Percentiles rank a stretch among this genome's conserved stretches.
These are phyloP conservation scores for Baryphthengus martii DNA, from an alignment of 2,113 vertebrate species.

Conservation along the genomic window DNA sequence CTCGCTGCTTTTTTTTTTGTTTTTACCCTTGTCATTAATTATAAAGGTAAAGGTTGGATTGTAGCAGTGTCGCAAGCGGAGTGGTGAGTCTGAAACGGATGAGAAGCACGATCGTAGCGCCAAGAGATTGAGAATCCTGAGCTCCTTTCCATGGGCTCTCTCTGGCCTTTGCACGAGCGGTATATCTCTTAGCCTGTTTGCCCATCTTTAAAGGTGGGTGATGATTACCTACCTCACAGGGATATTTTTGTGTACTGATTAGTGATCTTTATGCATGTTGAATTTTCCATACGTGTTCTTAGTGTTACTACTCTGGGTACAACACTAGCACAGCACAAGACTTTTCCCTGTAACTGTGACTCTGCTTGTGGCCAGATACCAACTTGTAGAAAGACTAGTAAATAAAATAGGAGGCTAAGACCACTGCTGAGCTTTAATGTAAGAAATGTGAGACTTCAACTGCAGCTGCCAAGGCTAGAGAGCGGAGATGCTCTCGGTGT, in stretches of 20 bases:
- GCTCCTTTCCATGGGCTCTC: neutral
- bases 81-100: neutral
- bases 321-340: neutral
- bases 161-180: neutral
- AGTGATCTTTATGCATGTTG: neutral
- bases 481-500: neutral
- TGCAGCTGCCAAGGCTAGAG: neutral
- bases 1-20: neutral
- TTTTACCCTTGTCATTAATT: neutral
- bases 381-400: neutral
- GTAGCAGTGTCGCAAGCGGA: neutral
- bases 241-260: neutral
- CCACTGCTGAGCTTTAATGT: neutral
- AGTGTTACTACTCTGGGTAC: neutral
- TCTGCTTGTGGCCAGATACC: neutral
- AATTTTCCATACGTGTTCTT: neutral
- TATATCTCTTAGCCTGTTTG: neutral
- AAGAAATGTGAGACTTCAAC: neutral
- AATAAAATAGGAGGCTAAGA: neutral
- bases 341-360: neutral
- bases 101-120: neutral
- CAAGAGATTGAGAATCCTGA: neutral
- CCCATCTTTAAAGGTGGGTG: constrained; percentile 29
- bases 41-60: neutral
- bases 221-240: constrained; percentile 40